Conservation (phyloP, 2,888 invertebrate species). For the Euplexia lucipara region DNA sequence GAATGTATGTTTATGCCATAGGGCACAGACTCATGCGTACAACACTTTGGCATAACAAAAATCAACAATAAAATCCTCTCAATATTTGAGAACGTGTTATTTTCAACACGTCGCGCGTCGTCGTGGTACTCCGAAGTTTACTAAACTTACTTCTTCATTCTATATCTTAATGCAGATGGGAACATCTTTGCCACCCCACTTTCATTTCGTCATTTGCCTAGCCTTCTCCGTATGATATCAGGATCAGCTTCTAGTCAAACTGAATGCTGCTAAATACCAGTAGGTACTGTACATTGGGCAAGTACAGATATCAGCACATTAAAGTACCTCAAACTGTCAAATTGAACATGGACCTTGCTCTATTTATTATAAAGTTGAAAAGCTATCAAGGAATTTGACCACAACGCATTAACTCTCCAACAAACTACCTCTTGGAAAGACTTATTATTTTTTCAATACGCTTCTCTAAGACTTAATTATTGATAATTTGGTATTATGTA, state of each 20-base stretch:
- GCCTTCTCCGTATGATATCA: too few species aligned
- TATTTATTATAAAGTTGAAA: too few species aligned
- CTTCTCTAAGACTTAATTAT: neutral
- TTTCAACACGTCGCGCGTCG: neutral
- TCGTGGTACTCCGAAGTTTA: constrained; percentile 5
- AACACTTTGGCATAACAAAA: neutral
- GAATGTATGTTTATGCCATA: neutral
- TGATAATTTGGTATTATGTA: constrained; percentile 5
- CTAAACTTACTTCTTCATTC: neutral
- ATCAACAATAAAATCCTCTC: neutral
- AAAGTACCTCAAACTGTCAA: too few species aligned
- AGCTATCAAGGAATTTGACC: too few species aligned
- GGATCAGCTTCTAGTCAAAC: neutral
- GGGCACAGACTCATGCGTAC: neutral
- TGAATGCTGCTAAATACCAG: neutral
- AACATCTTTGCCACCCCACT: neutral
- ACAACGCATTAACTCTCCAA: too few species aligned
- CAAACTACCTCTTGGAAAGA: neutral
- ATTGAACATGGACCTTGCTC: too few species aligned
- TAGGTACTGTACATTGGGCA: neutral
- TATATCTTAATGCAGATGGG: neutral
- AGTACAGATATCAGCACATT: neutral
- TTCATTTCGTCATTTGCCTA: neutral
- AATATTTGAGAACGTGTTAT: neutral
- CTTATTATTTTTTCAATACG: too few species aligned